These are phyloP conservation scores for Ganaspis brasiliensis DNA, from an alignment of 2,888 invertebrate genomes.

Conservation along the genomic window DNA sequence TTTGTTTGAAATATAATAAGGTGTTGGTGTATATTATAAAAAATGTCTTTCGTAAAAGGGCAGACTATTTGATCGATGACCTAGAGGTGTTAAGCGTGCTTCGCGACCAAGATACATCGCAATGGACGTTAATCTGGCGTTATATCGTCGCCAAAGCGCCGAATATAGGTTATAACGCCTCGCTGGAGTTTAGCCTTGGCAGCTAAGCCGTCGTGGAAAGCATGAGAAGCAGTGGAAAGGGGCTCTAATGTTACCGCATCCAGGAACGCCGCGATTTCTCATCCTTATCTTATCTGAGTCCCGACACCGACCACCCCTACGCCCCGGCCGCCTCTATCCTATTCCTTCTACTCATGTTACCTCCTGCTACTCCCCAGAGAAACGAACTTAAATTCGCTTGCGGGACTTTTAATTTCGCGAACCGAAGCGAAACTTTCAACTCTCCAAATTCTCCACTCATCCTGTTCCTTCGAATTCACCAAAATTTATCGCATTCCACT, in stretches of 20 bases:
- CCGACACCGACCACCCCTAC: constrained; percentile 53
- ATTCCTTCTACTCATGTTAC: constrained; percentile 47
- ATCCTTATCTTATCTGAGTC: constrained; percentile 77
- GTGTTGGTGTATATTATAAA: too few species aligned
- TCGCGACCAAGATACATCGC: constrained; percentile 48
- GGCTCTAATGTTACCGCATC: constrained; percentile 75
- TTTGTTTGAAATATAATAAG: too few species aligned
- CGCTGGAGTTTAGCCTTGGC: constrained; percentile 49
- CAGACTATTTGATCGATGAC: constrained; percentile 55
- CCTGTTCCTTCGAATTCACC: constrained; percentile 33
- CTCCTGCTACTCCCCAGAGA: constrained; percentile 48
- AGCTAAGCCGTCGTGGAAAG: constrained; percentile 48
- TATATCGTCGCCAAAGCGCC: constrained; percentile 55
- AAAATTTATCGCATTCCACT: constrained; percentile 31
- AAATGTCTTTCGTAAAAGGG: too few species aligned
- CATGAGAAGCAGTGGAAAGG: constrained; percentile 43
- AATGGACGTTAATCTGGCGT: constrained; percentile 64
- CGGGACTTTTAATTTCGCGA: constrained; percentile 72
- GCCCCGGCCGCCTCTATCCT: constrained; percentile 48
- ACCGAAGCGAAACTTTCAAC: constrained; percentile 59
- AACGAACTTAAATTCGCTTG: constrained; percentile 70
- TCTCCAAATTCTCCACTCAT: constrained; percentile 39
- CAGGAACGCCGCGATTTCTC: constrained; percentile 77
- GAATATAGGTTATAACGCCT: constrained; percentile 58
- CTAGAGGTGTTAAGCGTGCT: constrained; percentile 48